phyloP scores from a whole-genome alignment of 2,888 invertebrate genomes.

The Pseudoips prasinana region DNA sequence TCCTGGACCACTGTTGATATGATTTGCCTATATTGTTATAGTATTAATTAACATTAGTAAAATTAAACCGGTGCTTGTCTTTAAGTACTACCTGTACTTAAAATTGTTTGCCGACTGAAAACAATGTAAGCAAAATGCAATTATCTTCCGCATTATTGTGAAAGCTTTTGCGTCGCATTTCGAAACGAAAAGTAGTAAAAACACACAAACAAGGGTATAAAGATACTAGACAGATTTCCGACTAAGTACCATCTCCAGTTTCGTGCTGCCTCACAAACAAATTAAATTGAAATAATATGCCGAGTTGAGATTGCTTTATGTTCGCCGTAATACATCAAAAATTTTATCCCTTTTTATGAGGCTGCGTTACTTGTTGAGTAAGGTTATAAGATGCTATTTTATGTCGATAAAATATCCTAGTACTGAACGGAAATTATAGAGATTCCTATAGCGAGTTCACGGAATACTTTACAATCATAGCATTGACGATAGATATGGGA shows the following conservation, averaged over 20 bases:
- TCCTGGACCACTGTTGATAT: no score
- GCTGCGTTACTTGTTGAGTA: conserved; percentile 6
- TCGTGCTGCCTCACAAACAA: conserved; percentile 12
- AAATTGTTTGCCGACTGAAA: conserved; percentile 13
- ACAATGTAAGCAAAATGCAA: conserved; percentile 19
- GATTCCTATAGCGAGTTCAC: no score
- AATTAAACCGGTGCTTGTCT: no score
- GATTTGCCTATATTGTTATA: no score
- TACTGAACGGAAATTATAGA: no score
- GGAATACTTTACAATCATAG: no score
- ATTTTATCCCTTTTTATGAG: conserved; percentile 5
- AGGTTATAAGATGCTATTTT: neutral
- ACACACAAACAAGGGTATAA: conserved; percentile 13
- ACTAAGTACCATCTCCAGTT: conserved; percentile 14
- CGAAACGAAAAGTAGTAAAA: conserved; percentile 18
- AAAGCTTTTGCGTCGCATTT: conserved; percentile 27
- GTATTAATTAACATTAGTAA: no score
- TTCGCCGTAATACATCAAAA: conserved; percentile 7
- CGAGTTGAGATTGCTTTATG: conserved; percentile 7
- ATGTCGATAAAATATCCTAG: no score
- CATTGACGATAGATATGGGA: no score
- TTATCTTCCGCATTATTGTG: conserved; percentile 24
- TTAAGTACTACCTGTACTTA: no score
- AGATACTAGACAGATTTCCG: conserved; percentile 15
- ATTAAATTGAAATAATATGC: conserved; percentile 18